Evolutionary conservation across 37 sponge, comb jelly and placozoan species (phyloP).

Genomic region (Aplysina aerophoba): DNA sequence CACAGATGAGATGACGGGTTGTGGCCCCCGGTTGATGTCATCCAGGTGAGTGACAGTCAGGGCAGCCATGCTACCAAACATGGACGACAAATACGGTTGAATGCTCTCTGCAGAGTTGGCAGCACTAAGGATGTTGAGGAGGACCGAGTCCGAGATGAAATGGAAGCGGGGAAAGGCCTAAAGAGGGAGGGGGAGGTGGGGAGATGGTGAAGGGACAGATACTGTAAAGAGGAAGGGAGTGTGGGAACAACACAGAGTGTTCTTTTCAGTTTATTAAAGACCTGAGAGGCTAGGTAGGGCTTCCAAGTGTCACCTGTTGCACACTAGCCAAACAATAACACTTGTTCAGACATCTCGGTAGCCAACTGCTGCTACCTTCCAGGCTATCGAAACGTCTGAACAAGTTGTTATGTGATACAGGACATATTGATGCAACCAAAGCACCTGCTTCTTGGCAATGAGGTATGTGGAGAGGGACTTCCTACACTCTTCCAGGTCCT

Average conservation of each 20-base stretch:
- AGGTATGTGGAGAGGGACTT: slow-evolving; percentile 77
- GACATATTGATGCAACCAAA: too few relatives aligned
- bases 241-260: too few relatives aligned
- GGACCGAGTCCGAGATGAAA: slow-evolving; percentile 69
- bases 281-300: too few relatives aligned
- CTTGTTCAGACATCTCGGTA: too few relatives aligned
- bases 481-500: slow-evolving; percentile 83
- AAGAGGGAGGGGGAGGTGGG: not conserved
- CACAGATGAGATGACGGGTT: slow-evolving; percentile 51
- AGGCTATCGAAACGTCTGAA: too few relatives aligned
- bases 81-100: slow-evolving; percentile 59
- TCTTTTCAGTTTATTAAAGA: too few relatives aligned
- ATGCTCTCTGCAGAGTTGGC: slow-evolving; percentile 53
- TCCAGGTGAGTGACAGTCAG: slow-evolving; percentile 27
- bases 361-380: too few relatives aligned
- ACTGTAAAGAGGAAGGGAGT: not conserved
- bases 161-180: slow-evolving; percentile 79
- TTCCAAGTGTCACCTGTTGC: too few relatives aligned
- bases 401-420: too few relatives aligned
- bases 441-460: slow-evolving; percentile 72
- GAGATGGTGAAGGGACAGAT: not conserved
- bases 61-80: slow-evolving; percentile 41
- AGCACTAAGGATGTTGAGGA: slow-evolving; percentile 74
- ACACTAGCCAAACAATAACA: too few relatives aligned
- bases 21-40: slow-evolving; percentile 1